A percentile compares a stretch with the other conserved stretches of the same genome.
Conservation (phyloP, 2,888 invertebrate species). For the Dendrolimus houi region DNA sequence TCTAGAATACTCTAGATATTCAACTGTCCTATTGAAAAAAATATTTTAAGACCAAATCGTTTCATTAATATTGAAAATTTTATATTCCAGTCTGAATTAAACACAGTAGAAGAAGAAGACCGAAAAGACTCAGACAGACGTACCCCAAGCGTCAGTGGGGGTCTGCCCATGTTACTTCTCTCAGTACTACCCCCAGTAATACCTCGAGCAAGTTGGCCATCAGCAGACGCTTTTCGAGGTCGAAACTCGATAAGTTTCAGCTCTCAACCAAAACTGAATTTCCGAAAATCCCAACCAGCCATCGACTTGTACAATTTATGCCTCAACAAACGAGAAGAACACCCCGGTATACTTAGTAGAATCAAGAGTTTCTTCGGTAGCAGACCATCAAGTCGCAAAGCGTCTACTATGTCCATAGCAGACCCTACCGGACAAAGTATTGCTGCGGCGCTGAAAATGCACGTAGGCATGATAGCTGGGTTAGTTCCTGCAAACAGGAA, state of each 20-base stretch:
- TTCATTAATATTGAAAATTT: neutral
- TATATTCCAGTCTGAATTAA: conserved; percentile 52
- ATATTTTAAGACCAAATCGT: too few relatives aligned
- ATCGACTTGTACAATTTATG: conserved; percentile 78
- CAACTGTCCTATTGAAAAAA: too few relatives aligned
- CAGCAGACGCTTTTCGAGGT: conserved; percentile 79
- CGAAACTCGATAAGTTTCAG: conserved; percentile 80
- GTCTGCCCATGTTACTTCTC: conserved; percentile 81
- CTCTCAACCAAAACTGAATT: conserved; percentile 80
- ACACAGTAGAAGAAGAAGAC: conserved; percentile 63
- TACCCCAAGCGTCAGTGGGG: conserved; percentile 82
- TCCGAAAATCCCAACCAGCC: conserved; percentile 71
- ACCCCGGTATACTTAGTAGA: conserved; percentile 72
- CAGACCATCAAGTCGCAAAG: conserved; percentile 80
- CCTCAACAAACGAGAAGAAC: conserved; percentile 71
- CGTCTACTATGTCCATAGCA: conserved; percentile 79
- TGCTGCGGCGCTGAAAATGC: conserved; percentile 82
- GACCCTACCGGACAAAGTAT: conserved; percentile 77
- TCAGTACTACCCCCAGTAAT: conserved; percentile 86
- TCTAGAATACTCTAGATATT: too few relatives aligned
- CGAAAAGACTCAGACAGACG: conserved; percentile 37
- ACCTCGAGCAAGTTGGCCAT: conserved; percentile 86
- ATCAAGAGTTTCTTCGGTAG: conserved; percentile 79
- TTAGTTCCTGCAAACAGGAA: conserved; percentile 80
- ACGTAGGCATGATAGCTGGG: conserved; percentile 83